Base-by-base conservation (phyloP, 92 coral and sea anemone species). In the Metridium senile region DNA sequence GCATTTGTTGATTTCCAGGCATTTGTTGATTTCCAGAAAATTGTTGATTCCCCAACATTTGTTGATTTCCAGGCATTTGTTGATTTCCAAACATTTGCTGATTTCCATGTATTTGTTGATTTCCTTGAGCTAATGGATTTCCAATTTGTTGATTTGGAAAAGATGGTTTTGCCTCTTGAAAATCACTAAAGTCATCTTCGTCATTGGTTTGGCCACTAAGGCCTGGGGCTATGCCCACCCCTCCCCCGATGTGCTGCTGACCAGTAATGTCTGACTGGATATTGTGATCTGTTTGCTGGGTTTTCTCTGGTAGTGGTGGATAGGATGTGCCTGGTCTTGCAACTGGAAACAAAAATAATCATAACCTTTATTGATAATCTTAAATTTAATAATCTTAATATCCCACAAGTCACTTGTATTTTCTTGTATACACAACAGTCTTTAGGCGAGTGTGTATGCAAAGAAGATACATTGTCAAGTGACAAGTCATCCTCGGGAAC, bases 271-370 rank as follows among this genome's bases (percentile, higher is more conserved):
- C 76, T 51, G 76, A 19, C 1, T 20, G 26, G 34, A 54, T 33
- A 22, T 17, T 19, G 22, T 74, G 52, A 31, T 68, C 56, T 68
- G 27, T 35, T 6, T 71, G 64, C 13, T 71, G 76, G 49, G 18
- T 54, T 21, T 0, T 1, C 26, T 73, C 64, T 57, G 63, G 68
- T 73, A 51, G 82, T 51, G 82, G 74, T 13, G 61, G 59, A 29
- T 77, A 77, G 18, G 74, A 77, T 43, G 90, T 74, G 23, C 97
- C 93, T 9, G 93, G 93, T 66, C 97, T 82, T 20, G 97, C 86
- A 88, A 91, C 97, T 91, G 39, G 16, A 75, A 26, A 63, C 27
- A 7, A 52, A 9, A 22, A 17, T 19, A 26, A 62, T 1, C 20
- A 54, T 9, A n/a, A n/a, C n/a, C n/a, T n/a, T n/a, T n/a, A n/a